Base-by-base conservation (phyloP, 64 coral and sea anemone genomes). In the Pachyseris speciosa region DNA sequence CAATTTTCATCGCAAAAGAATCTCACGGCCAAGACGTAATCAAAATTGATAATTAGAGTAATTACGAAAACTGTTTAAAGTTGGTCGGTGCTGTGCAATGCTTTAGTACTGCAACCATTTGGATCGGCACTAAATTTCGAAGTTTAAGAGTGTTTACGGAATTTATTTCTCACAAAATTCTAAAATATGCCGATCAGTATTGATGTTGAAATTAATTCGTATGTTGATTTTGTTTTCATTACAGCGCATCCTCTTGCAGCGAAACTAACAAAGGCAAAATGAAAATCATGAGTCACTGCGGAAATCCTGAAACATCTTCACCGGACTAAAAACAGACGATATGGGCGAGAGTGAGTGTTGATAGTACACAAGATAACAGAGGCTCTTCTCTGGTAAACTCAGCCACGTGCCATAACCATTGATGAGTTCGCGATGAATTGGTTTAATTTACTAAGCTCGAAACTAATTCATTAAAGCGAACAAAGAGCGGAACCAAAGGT, bases 211-310 rank as follows among this genome's bases (percentile, higher is more conserved):
- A 81, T 81, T 81, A 81, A 36, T 81, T 81, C 31, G 20, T 41
- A 61, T 81, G 32, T 61, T 81, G 77, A 81, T 81, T 26, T 15
- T 40, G 77, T 63, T 81, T 53, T 81, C 36, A 63, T 81, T 81
- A 61, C 77, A n/a, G 53, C 7, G 7, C 9, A 36, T 63, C 32
- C 8, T 63, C 77, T 81, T 25, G 37, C 33, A 20, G 53, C 20
- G 77, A 81, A 81, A 81, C 77, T 28, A 81, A 81, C 77, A 81
- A 81, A 81, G 53, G 26, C 36, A 37, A 81, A 81, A 81, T 37
- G 25, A 61, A 63, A 61, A 81, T 81, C 52, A 39, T 5, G 53
- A 24, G 51, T 81, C 20, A n/a, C 2, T 34, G 30, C 49, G 27
- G n/a, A 78, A 33, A 30, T 33, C 30, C 17, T 25, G 20, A 24